Percentiles rank a stretch among this genome's conserved stretches.
Evolutionary conservation across 2,888 invertebrate species (phyloP).

Genomic region (Hartigia nigra): DNA sequence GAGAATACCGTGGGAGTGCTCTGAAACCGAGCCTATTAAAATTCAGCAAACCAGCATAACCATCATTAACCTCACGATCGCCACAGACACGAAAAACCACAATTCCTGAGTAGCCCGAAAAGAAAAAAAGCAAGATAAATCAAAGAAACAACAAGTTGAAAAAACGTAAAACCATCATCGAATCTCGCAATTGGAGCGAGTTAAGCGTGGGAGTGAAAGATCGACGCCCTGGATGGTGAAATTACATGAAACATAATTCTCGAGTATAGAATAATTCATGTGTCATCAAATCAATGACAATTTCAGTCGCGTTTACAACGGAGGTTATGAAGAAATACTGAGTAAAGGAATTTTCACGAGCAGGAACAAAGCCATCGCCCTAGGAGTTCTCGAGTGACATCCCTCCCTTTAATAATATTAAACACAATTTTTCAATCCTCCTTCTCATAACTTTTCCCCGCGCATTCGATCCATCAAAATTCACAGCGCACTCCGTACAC

Average conservation of each 20-base stretch:
- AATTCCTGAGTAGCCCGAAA: neutral
- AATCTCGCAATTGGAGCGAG: neutral
- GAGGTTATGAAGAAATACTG: neutral
- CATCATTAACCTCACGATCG: neutral
- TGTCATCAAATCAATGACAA: neutral
- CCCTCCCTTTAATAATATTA: constrained; percentile 1
- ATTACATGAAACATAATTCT: neutral
- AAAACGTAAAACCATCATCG: neutral
- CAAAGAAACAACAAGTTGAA: neutral
- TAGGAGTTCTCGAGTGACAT: constrained; percentile 2
- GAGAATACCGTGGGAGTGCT: neutral
- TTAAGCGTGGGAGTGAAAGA: neutral
- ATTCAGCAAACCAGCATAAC: neutral
- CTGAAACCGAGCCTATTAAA: neutral
- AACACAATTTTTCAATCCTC: neutral
- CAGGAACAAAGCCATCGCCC: neutral
- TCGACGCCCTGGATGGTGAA: neutral
- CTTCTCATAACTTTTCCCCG: constrained; percentile 23
- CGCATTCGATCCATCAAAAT: neutral
- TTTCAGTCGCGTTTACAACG: neutral
- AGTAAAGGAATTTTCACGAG: neutral
- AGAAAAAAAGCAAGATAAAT: neutral
- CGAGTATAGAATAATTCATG: neutral
- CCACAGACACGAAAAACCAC: neutral
- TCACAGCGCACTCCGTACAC: neutral